A percentile compares a stretch with the other conserved stretches of the same genome.
Conservation (phyloP, 2,113 vertebrate species). For the Syngnathoides biaculeatus region DNA sequence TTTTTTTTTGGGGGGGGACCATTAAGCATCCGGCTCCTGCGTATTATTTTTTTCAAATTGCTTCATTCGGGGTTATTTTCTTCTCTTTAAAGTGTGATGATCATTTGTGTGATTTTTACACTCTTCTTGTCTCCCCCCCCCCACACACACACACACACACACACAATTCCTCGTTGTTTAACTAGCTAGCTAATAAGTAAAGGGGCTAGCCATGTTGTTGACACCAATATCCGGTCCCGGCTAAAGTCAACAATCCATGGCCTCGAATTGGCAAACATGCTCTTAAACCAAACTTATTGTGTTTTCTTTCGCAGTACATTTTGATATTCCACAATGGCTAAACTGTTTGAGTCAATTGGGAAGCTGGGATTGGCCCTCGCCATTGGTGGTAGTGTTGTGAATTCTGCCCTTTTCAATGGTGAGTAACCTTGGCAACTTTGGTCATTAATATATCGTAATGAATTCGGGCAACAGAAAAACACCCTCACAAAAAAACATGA, state of each 20-base stretch:
- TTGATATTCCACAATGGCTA: constrained; percentile 72
- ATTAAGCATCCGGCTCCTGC: neutral
- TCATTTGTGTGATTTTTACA: neutral
- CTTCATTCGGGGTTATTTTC: too few species aligned
- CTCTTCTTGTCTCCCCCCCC: too few species aligned
- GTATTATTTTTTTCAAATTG: neutral
- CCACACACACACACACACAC: too few species aligned
- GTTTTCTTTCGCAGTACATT: neutral
- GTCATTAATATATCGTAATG: neutral
- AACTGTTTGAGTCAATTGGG: constrained; percentile 88
- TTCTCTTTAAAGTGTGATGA: neutral
- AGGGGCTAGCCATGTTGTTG: constrained; percentile 31
- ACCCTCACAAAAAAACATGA: neutral
- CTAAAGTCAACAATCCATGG: constrained; percentile 19
- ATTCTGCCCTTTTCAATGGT: constrained; percentile 96
- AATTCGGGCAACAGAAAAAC: neutral
- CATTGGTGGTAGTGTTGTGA: constrained; percentile 85
- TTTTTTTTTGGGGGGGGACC: neutral
- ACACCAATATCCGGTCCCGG: constrained; percentile 25
- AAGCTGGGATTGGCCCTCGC: constrained; percentile 92
- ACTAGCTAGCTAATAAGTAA: constrained; percentile 26
- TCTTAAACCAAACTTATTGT: neutral
- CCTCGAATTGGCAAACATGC: neutral
- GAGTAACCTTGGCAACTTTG: neutral
- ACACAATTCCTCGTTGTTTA: constrained; percentile 3